phyloP scores from a whole-genome alignment of 2,113 vertebrate genomes.

The Jaculus jaculus region DNA sequence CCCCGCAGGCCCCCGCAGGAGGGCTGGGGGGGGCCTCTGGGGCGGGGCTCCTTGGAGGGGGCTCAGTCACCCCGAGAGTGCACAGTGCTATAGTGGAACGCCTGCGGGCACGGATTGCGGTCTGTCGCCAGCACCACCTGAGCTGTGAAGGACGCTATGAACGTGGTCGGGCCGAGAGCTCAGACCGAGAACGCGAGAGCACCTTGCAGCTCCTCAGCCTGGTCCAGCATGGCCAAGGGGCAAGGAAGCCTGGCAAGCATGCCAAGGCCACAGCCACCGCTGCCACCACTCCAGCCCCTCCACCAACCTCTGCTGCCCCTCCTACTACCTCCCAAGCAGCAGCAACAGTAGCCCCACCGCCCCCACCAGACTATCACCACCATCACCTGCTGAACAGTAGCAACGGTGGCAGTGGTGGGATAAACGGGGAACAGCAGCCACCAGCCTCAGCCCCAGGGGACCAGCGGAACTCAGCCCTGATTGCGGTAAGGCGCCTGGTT shows the following conservation, averaged over 20 bases:
- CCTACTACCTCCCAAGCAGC: conserved; percentile 30
- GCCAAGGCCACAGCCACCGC: conserved; percentile 82
- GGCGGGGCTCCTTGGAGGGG: conserved; percentile 84
- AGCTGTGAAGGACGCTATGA: conserved; percentile 95
- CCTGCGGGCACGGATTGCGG: conserved; percentile 93
- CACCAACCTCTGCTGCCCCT: conserved; percentile 64
- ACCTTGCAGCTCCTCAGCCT: conserved; percentile 94
- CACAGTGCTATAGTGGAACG: conserved; percentile 97
- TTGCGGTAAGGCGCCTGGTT: conserved; percentile 89
- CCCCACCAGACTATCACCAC: conserved; percentile 82
- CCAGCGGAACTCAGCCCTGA: conserved; percentile 90
- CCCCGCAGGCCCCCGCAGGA: conserved; percentile 89
- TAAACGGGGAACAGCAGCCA: conserved; percentile 85
- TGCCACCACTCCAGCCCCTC: conserved; percentile 13
- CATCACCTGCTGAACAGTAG: conserved; percentile 78
- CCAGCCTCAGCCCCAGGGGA: conserved; percentile 83
- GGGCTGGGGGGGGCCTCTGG: conserved; percentile 88
- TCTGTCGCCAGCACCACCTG: conserved; percentile 95
- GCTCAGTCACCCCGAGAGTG: conserved; percentile 89
- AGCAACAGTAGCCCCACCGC: conserved; percentile 32
- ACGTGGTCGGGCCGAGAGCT: conserved; percentile 91
- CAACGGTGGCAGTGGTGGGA: conserved; percentile 82
- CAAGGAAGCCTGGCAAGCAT: conserved; percentile 87
- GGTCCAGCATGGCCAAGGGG: conserved; percentile 91
- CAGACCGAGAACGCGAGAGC: conserved; percentile 93